Evolutionary conservation across 2,888 invertebrate genomes (phyloP), one percentile per base, ranked within the genome.

Genomic region (Drosophila gaucha): DNA sequence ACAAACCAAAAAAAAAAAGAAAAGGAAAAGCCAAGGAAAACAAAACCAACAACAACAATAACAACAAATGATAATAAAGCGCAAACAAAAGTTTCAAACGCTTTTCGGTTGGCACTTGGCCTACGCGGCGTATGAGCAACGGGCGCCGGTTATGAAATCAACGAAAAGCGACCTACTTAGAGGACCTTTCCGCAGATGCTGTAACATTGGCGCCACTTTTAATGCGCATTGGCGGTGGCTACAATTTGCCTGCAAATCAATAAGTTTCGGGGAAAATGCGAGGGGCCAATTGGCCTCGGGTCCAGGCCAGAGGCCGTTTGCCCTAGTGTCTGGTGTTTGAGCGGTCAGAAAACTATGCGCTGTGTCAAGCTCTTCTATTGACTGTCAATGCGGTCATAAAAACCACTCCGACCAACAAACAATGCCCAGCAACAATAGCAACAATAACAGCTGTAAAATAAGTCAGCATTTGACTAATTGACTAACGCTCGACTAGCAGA

Each of bases 211-310:
- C 88, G 87, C 87, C 87, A 68, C 66, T 84, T 16, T 87, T 78
- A 78, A 71, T 85, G 66, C 68, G 64, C 69, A 30, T 16, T 39
- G 44, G 54, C 52, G 49, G 52, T 67, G 67, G 84, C 60, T 65
- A 67, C 84, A 76, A 88, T 82, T 88, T 88, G 89, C 84, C 82
- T 82, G 73, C 87, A 86, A 84, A 88, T 82, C 89, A 82, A 80
- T 88, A 75, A 67, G 54, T 50, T 16, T n/a, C n/a, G 3, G 35
- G 10, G 1, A 10, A 10, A 9, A 14, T 22, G 38, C 33, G 41
- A n/a, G n/a, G 3, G 18, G 22, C 16, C 18, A 28, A 47, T 43
- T 51, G 22, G 24, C 22, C 49, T 6, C 24, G 26, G 2, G 33
- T 38, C n/a, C 10, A 10, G 18, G 44, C 16, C 6, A 6, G 18